These are phyloP conservation scores for Agelas oroides DNA, from an alignment of 37 sponge, comb jelly and placozoan species.

Conservation along the genomic window DNA sequence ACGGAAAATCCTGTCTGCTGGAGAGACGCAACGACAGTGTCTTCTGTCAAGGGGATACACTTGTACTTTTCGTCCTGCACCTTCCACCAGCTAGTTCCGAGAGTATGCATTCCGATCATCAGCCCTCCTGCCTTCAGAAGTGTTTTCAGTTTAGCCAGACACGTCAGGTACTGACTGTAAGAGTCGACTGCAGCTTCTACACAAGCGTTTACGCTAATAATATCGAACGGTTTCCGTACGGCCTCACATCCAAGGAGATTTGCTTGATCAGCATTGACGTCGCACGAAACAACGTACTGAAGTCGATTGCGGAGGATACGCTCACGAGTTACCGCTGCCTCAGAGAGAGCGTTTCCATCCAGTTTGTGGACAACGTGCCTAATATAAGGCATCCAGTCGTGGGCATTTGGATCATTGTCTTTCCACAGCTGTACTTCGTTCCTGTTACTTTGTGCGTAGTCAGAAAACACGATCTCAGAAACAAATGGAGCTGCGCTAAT, in stretches of 20 bases:
- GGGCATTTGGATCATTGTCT: conserved; percentile 1
- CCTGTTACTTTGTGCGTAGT: conserved; percentile 1
- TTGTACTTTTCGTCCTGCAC: not conserved
- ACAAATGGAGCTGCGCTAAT: conserved; percentile 10
- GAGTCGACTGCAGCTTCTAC: conserved; percentile 6
- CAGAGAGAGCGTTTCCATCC: not conserved
- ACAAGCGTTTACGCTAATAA: not conserved
- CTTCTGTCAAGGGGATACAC: not conserved
- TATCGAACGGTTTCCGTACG: not conserved
- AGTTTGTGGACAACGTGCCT: not conserved
- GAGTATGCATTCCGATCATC: not conserved
- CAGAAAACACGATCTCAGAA: conserved; percentile 1
- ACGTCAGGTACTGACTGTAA: not conserved
- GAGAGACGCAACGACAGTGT: not conserved
- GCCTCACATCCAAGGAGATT: not conserved
- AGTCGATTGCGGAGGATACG: not conserved
- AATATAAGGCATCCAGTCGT: not conserved
- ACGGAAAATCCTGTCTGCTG: not conserved
- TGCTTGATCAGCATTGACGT: not conserved
- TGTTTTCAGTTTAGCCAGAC: not conserved
- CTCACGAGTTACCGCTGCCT: not conserved
- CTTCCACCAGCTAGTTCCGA: conserved; percentile 1
- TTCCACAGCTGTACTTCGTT: conserved; percentile 6
- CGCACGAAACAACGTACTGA: not conserved
- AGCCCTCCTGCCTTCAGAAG: not conserved